Percentiles rank a stretch among this genome's conserved stretches.
Conservation (phyloP, 1,140 invertebrate species). For the Hyles euphorbiae region DNA sequence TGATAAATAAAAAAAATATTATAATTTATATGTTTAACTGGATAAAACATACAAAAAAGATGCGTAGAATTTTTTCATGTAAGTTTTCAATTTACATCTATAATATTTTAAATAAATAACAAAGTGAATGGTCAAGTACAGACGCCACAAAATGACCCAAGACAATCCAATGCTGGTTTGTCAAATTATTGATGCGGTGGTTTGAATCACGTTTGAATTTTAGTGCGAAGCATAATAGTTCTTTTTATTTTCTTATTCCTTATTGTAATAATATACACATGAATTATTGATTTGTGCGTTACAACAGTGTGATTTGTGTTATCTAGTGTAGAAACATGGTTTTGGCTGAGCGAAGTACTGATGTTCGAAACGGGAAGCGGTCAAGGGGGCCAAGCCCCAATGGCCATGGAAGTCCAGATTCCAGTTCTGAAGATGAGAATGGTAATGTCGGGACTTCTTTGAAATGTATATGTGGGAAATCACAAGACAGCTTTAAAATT, state of each 20-base stretch:
- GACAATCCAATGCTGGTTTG: conserved; percentile 48
- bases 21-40: not conserved
- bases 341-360: conserved; percentile 88
- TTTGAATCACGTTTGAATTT: conserved; percentile 75
- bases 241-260: conserved; percentile 31
- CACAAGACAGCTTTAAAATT: not conserved
- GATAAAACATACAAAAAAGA: too few species aligned
- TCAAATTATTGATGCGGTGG: conserved; percentile 74
- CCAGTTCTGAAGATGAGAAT: conserved; percentile 88
- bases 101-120: conserved; percentile 1
- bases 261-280: conserved; percentile 35
- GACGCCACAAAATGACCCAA: conserved; percentile 50
- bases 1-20: not conserved
- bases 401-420: conserved; percentile 85
- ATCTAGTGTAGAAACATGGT: conserved; percentile 80
- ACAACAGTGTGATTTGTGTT: conserved; percentile 26
- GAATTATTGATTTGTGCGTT: conserved; percentile 37
- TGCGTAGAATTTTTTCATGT: not conserved
- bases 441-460: conserved; percentile 69
- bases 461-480: not conserved
- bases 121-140: conserved; percentile 64
- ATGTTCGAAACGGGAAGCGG: conserved; percentile 88
- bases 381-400: conserved; percentile 93
- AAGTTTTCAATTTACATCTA: not conserved
- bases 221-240: conserved; percentile 60